A percentile compares a stretch with the other conserved stretches of the same genome.
phyloP scores from a whole-genome alignment of 2,113 vertebrate species.

The Carassius auratus region DNA sequence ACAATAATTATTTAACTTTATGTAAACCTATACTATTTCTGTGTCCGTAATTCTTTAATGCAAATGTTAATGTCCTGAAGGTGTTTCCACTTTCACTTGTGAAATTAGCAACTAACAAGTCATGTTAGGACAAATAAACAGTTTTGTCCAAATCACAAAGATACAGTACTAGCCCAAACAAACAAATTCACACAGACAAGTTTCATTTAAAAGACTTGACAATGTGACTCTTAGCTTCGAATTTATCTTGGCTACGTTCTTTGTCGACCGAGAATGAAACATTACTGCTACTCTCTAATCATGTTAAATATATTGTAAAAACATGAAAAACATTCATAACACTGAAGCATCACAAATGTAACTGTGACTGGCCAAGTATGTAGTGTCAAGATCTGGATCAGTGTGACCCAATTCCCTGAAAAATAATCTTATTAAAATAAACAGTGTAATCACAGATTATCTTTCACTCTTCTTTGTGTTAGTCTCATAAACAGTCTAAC shows the following conservation, averaged over 20 bases:
- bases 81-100: too few relatives aligned
- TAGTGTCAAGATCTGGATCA: conserved; percentile 32
- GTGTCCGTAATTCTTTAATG: too few relatives aligned
- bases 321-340: background rate
- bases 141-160: too few relatives aligned
- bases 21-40: too few relatives aligned
- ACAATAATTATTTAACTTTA: too few relatives aligned
- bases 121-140: too few relatives aligned
- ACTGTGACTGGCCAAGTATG: background rate
- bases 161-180: too few relatives aligned
- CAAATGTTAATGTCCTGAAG: too few relatives aligned
- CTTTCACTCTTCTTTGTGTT: conserved; percentile 37
- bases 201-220: background rate
- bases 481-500: conserved; percentile 45
- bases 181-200: too few relatives aligned
- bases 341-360: background rate
- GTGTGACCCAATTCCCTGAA: conserved; percentile 19
- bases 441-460: conserved; percentile 59
- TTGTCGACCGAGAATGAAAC: background rate
- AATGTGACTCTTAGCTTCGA: too few relatives aligned
- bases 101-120: too few relatives aligned
- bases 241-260: background rate
- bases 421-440: conserved; percentile 39
- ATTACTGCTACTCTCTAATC: background rate
- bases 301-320: background rate